A percentile compares a stretch with the other conserved stretches of the same genome.
Conservation (phyloP, 92 coral and sea anemone genomes). For the Epizoanthus rinbou region DNA sequence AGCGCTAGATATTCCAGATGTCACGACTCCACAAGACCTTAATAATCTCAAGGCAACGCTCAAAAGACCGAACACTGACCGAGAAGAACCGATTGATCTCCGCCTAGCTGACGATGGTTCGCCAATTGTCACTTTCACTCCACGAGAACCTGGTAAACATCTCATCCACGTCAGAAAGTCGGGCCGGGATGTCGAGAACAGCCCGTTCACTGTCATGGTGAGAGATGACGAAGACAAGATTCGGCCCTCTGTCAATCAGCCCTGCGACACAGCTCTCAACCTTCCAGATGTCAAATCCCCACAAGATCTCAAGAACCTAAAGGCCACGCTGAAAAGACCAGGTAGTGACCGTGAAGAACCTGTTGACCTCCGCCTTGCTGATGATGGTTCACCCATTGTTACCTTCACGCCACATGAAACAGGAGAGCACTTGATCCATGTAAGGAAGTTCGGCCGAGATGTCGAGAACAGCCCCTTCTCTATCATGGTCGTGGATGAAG, state of each 20-base stretch:
- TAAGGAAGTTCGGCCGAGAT: conserved; percentile 46
- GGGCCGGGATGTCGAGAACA: conserved; percentile 85
- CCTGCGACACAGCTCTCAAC: conserved; percentile 74
- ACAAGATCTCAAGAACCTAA: conserved; percentile 49
- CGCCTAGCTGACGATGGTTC: conserved; percentile 83
- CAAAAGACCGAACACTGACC: conserved; percentile 78
- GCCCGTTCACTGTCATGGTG: conserved; percentile 98
- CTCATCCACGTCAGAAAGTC: conserved; percentile 85
- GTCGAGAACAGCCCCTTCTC: conserved; percentile 55
- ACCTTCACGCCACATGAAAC: conserved; percentile 57
- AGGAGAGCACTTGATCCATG: conserved; percentile 45
- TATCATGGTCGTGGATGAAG: conserved; percentile 55
- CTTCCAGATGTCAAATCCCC: conserved; percentile 47
- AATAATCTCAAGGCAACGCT: conserved; percentile 76
- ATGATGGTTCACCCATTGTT: conserved; percentile 37
- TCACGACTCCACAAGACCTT: conserved; percentile 81
- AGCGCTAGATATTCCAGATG: conserved; percentile 85
- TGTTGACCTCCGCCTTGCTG: conserved; percentile 19
- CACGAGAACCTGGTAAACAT: conserved; percentile 94
- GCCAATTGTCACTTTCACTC: conserved; percentile 83
- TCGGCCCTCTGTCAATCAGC: conserved; percentile 85
- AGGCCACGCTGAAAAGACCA: conserved; percentile 52
- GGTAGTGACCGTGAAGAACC: conserved; percentile 54
- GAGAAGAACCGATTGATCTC: conserved; percentile 81
- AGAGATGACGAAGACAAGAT: conserved; percentile 92